Evolutionary conservation across 37 sponge, comb jelly and placozoan species (phyloP).

Genomic region (Trichoplax adhaerens): DNA sequence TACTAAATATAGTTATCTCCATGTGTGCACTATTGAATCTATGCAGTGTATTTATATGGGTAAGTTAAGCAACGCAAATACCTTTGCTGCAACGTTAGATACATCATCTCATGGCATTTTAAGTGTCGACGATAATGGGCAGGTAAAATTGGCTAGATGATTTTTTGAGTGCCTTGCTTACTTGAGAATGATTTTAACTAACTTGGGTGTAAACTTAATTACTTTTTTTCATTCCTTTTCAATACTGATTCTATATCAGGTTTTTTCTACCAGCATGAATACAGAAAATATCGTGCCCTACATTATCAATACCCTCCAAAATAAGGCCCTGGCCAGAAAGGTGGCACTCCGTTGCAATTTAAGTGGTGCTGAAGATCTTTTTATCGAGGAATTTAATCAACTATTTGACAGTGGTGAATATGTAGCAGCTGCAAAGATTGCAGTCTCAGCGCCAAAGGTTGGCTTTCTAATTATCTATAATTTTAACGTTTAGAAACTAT

Average conservation of each 20-base stretch:
- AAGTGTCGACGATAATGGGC: conserved; percentile 96
- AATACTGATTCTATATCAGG: conserved; percentile 26
- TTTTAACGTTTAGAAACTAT: too few species aligned
- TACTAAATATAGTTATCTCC: conserved; percentile 98
- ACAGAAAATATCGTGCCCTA: conserved; percentile 79
- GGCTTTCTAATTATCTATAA: too few species aligned
- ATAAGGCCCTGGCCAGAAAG: conserved; percentile 86
- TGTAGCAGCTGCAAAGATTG: conserved; percentile 90
- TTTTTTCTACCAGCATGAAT: conserved; percentile 85
- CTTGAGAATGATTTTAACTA: background rate
- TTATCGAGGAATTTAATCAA: conserved; percentile 85
- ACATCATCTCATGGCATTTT: conserved; percentile 84
- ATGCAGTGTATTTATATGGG: conserved; percentile 98
- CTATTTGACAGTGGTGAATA: conserved; percentile 80
- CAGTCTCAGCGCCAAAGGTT: conserved; percentile 88
- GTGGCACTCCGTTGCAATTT: conserved; percentile 88
- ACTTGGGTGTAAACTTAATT: background rate
- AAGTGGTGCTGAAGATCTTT: conserved; percentile 90
- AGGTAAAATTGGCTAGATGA: conserved; percentile 28
- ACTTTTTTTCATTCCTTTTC: background rate
- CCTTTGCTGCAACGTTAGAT: conserved; percentile 90
- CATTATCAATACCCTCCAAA: conserved; percentile 71
- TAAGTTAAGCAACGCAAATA: conserved; percentile 85
- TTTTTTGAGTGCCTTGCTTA: background rate
- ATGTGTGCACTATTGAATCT: conserved; percentile 88